These are phyloP conservation scores for Siphamia tubifer DNA, from an alignment of 2,113 vertebrate genomes.

Conservation along the genomic window DNA sequence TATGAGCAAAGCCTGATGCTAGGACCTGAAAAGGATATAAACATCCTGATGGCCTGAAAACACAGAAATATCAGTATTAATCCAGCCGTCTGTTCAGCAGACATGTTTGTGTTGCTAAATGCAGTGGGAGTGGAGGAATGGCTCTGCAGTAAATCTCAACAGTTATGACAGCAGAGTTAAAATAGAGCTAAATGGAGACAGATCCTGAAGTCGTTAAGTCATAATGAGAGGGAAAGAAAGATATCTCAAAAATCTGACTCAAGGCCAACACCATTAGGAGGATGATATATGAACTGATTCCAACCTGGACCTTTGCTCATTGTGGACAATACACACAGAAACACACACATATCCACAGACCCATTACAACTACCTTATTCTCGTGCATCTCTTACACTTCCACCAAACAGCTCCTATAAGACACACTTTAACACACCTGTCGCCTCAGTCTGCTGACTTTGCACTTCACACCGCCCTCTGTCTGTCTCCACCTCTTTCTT, in stretches of 20 bases:
- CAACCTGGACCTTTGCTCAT: conserved; percentile 31
- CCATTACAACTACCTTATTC: not conserved
- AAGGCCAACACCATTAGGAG: conserved; percentile 51
- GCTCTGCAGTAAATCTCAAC: conserved; percentile 47
- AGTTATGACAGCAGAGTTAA: conserved; percentile 53
- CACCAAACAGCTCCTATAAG: not conserved
- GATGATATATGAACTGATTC: conserved; percentile 61
- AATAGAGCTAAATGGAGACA: conserved; percentile 58
- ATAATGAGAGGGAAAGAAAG: conserved; percentile 59
- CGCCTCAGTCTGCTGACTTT: conserved; percentile 55
- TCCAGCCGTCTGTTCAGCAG: conserved; percentile 15
- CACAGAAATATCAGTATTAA: conserved; percentile 47
- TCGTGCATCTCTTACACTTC: not conserved
- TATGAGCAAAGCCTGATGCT: conserved; percentile 9
- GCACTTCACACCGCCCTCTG: conserved; percentile 39
- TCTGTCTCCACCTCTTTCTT: conserved; percentile 14
- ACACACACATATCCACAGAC: not conserved
- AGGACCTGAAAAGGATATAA: conserved; percentile 39
- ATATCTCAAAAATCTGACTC: conserved; percentile 54
- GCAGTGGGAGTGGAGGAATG: conserved; percentile 22
- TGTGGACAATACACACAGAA: conserved; percentile 23
- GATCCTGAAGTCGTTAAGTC: conserved; percentile 58
- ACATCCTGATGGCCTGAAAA: conserved; percentile 44
- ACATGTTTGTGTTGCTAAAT: conserved; percentile 56
- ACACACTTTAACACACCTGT: conserved; percentile 23